Conservation (phyloP, 2,113 vertebrate species). For the Brachypodius melanocephalos region DNA sequence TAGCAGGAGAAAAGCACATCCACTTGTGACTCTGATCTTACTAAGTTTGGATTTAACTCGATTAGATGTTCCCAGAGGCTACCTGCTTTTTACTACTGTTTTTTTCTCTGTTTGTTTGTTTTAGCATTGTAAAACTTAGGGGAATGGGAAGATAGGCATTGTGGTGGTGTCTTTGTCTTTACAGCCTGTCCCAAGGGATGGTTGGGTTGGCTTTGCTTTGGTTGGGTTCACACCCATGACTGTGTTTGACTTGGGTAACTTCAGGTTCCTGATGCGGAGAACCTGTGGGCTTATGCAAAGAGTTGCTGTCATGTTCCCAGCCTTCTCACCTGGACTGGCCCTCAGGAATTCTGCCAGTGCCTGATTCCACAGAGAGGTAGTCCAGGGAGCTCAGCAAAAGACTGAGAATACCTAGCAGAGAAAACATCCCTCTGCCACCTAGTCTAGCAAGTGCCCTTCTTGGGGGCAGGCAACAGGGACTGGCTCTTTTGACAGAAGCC, state of each 20-base stretch:
- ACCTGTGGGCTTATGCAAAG: neutral
- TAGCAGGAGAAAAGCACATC: neutral
- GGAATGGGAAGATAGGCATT: neutral
- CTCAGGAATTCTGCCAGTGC: neutral
- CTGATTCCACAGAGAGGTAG: neutral
- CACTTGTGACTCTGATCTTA: neutral
- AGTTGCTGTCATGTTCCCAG: neutral
- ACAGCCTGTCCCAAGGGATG: neutral
- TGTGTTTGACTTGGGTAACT: neutral
- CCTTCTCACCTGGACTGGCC: neutral
- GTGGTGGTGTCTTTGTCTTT: neutral
- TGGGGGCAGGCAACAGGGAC: neutral
- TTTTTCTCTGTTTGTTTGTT: neutral
- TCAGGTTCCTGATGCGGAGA: neutral
- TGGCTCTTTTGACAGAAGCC: neutral
- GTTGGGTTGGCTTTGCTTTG: neutral
- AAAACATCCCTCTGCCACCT: neutral
- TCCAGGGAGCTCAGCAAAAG: neutral
- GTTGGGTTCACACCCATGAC: neutral
- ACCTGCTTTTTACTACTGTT: neutral
- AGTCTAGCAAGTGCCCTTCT: neutral
- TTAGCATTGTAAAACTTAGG: neutral
- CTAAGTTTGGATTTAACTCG: neutral
- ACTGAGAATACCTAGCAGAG: neutral
- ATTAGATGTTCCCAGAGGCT: neutral